Evolutionary conservation across 2,888 invertebrate genomes (phyloP).

Genomic region (Antheraea yamamai): DNA sequence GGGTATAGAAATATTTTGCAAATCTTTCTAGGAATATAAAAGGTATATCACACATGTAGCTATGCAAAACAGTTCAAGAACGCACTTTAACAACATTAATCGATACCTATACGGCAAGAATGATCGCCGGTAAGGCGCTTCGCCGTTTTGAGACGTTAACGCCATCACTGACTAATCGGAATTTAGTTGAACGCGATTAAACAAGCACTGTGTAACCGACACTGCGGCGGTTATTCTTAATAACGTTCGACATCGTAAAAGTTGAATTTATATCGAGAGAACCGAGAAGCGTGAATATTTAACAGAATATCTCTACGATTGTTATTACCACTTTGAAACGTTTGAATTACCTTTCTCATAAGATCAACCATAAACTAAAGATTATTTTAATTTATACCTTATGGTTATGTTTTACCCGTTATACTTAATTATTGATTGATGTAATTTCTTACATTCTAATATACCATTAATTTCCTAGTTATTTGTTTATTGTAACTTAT

Average conservation of each 20-base stretch:
- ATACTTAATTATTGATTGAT: not conserved
- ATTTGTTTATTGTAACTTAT: not conserved
- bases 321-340: not conserved
- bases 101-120: not conserved
- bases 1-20: no score
- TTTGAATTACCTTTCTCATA: not conserved
- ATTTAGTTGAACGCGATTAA: conserved; percentile 37
- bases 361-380: not conserved
- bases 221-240: conserved; percentile 22
- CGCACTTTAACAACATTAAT: not conserved
- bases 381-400: not conserved
- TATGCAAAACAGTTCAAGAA: not conserved
- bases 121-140: conserved; percentile 5
- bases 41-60: not conserved
- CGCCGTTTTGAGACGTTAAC: conserved; percentile 37
- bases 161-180: conserved; percentile 40
- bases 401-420: not conserved
- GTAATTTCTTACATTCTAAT: not conserved
- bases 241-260: conserved; percentile 4
- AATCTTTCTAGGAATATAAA: not conserved
- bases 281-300: not conserved
- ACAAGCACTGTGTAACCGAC: conserved; percentile 30
- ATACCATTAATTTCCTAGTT: not conserved
- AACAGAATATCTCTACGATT: not conserved
- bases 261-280: conserved; percentile 11